Percentiles rank a stretch among this genome's conserved stretches.
Conservation (phyloP, 64 coral and sea anemone genomes). For the Porites lutea region DNA sequence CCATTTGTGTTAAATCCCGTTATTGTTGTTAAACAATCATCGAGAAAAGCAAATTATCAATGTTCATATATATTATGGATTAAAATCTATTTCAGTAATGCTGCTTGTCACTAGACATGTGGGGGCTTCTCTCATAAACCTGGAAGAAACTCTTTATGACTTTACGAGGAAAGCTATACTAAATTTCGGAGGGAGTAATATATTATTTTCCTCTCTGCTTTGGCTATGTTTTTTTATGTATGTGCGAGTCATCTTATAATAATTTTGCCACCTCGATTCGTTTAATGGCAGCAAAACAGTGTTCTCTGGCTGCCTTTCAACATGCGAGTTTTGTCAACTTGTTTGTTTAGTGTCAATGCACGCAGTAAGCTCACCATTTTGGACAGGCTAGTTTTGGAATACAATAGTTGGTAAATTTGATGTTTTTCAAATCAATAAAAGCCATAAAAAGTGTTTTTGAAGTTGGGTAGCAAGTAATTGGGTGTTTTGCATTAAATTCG, state of each 20-base stretch:
- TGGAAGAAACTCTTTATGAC: slow-evolving; percentile 59
- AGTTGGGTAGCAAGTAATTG: too few relatives aligned
- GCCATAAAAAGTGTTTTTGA: too few relatives aligned
- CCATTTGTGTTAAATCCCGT: too few relatives aligned
- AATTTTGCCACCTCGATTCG: background rate
- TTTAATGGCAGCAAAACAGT: slow-evolving; percentile 4
- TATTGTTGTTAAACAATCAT: too few relatives aligned
- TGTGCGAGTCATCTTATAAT: background rate
- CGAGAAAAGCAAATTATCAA: background rate
- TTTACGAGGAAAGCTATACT: too few relatives aligned
- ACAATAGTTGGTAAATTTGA: too few relatives aligned
- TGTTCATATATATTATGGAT: background rate
- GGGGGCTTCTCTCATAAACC: slow-evolving; percentile 57
- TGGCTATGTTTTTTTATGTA: background rate
- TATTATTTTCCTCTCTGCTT: background rate
- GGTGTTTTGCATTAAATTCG: too few relatives aligned
- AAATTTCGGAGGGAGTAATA: background rate
- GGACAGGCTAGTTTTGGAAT: background rate
- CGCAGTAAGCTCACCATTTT: background rate
- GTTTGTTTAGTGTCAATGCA: background rate
- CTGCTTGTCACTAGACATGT: slow-evolving; percentile 47
- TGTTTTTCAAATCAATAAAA: too few relatives aligned
- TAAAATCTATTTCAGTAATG: slow-evolving; percentile 45
- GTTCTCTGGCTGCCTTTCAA: background rate
- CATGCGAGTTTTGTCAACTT: background rate